Evolutionary conservation across 2,113 vertebrate genomes (phyloP).

Genomic region (Malurus melanocephalus): DNA sequence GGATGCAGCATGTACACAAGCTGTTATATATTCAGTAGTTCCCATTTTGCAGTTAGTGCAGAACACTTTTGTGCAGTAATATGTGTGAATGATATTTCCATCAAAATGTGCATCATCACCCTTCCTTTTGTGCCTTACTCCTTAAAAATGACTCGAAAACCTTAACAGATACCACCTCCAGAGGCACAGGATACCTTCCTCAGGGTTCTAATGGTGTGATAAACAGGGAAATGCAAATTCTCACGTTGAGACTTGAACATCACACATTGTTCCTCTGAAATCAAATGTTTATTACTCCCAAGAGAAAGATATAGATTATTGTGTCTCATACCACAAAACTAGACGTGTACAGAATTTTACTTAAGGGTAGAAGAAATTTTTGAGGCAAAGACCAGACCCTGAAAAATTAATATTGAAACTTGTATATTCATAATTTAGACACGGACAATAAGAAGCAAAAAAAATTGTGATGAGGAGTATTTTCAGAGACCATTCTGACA

Average conservation of each 20-base stretch:
- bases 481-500: neutral
- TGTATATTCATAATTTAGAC: neutral
- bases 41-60: neutral
- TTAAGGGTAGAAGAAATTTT: neutral
- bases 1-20: neutral
- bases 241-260: neutral
- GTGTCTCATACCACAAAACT: neutral
- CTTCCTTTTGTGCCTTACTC: neutral
- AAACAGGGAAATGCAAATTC: neutral
- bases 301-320: neutral
- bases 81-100: neutral
- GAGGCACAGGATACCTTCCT: neutral
- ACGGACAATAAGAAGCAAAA: neutral
- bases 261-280: neutral
- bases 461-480: neutral
- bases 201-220: neutral
- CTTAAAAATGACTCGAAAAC: neutral
- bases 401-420: neutral
- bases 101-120: neutral
- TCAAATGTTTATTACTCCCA: neutral
- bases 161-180: neutral
- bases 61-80: neutral
- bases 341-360: neutral
- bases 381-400: neutral
- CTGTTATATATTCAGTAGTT: slow-evolving; percentile 15